These are phyloP conservation scores for Oriolus oriolus DNA, from an alignment of 2,113 vertebrate genomes.

Conservation along the genomic window DNA sequence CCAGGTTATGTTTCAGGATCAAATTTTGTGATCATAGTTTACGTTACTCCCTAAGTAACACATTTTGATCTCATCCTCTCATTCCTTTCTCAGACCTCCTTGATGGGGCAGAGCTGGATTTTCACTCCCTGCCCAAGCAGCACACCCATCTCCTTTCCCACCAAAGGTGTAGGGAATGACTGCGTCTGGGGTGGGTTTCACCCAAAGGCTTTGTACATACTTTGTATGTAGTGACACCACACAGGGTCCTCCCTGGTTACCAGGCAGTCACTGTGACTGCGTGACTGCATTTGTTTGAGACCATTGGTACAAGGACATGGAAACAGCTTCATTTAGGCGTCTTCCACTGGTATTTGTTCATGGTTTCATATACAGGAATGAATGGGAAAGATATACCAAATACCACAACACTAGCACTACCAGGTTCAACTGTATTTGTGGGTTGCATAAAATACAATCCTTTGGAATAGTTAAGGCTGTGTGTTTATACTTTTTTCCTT, in stretches of 20 bases:
- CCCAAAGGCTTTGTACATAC: not conserved
- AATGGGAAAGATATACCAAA: not conserved
- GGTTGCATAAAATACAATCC: not conserved
- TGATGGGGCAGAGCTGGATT: not conserved
- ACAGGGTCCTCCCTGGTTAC: not conserved
- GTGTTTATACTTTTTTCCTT: not conserved
- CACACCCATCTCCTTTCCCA: not conserved
- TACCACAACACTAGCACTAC: not conserved
- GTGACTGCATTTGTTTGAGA: not conserved
- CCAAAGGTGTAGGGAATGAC: fast-evolving
- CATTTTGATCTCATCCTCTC: not conserved
- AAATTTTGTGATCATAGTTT: not conserved
- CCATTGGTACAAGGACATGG: not conserved
- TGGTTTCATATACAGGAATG: not conserved
- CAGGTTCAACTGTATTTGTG: not conserved
- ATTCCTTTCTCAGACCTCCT: not conserved
- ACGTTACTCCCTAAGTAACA: not conserved
- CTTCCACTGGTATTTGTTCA: not conserved
- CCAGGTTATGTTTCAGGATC: not conserved
- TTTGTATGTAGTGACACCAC: fast-evolving
- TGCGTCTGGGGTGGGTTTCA: not conserved
- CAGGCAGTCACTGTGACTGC: not conserved
- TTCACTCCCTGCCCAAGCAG: not conserved
- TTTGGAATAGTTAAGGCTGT: not conserved
- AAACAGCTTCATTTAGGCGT: not conserved